These are phyloP conservation scores for Drosophila parvula DNA, from an alignment of 1,140 invertebrate genomes.

Conservation along the genomic window DNA sequence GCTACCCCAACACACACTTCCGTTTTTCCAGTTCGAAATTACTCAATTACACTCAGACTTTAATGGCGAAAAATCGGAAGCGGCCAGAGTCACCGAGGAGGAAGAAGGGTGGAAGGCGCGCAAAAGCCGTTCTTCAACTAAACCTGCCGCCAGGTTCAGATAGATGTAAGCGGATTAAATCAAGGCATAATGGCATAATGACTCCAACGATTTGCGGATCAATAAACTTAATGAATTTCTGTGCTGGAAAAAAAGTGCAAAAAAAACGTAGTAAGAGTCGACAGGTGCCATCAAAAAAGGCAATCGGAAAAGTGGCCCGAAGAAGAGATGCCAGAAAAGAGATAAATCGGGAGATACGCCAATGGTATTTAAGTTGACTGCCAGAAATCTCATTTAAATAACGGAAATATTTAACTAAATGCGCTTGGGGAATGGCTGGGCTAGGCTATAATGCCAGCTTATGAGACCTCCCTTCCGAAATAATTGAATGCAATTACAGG, in stretches of 20 bases:
- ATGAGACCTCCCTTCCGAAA: conserved; percentile 24
- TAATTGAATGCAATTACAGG: conserved; percentile 72
- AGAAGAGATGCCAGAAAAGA: not conserved
- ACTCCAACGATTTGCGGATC: conserved; percentile 63
- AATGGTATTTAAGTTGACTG: not conserved
- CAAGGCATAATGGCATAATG: conserved; percentile 66
- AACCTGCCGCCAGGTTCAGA: conserved; percentile 23
- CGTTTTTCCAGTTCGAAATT: conserved; percentile 65
- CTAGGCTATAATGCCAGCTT: conserved; percentile 17
- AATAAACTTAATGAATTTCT: conserved; percentile 76
- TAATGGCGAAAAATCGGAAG: conserved; percentile 53
- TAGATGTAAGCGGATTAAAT: conserved; percentile 73
- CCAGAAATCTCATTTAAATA: conserved; percentile 67
- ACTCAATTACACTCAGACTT: conserved; percentile 76
- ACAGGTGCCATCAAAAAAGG: conserved; percentile 5
- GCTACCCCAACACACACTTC: conserved; percentile 50
- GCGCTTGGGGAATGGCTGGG: not conserved
- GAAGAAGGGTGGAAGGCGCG: not conserved
- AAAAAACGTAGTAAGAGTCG: conserved; percentile 27
- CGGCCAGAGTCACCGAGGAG: not conserved
- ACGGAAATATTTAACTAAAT: conserved; percentile 67
- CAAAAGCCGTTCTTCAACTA: conserved; percentile 1
- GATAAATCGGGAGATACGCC: conserved; percentile 6
- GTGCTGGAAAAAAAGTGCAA: conserved; percentile 29
- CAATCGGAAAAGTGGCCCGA: conserved; percentile 6